A percentile compares a stretch with the other conserved stretches of the same genome.
These are phyloP conservation scores for Bugulina stolonifera DNA, from an alignment of 2,888 invertebrate species.

Conservation along the genomic window DNA sequence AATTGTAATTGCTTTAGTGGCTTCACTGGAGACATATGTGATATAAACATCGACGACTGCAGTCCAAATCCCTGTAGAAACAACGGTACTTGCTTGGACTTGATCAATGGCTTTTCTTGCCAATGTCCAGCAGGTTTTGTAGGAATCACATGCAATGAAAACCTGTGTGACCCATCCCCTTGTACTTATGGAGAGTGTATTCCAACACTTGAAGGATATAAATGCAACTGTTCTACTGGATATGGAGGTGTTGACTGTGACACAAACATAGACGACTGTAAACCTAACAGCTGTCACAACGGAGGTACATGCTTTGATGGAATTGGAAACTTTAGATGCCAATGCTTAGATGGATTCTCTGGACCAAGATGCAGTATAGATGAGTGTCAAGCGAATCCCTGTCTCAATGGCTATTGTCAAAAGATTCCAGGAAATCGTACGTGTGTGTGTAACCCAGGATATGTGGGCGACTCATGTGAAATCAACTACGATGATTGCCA, in stretches of 20 bases:
- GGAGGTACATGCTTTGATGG: slow-evolving; percentile 9
- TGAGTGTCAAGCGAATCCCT: slow-evolving; percentile 11
- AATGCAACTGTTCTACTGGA: slow-evolving; percentile 1
- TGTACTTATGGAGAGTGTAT: slow-evolving; percentile 5
- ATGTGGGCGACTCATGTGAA: neutral
- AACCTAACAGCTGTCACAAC: neutral
- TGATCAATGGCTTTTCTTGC: slow-evolving; percentile 1
- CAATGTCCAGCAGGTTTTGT: neutral
- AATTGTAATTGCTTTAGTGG: slow-evolving; percentile 10
- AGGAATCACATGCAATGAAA: neutral
- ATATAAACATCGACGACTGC: slow-evolving; percentile 13
- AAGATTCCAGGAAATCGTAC: neutral
- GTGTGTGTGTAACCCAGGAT: neutral
- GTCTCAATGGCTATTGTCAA: slow-evolving; percentile 1
- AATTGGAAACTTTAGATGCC: neutral
- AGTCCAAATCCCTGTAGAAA: neutral
- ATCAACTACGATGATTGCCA: neutral
- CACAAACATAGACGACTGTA: slow-evolving; percentile 19
- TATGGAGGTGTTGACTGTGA: slow-evolving; percentile 7
- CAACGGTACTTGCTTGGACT: neutral
- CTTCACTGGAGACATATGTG: slow-evolving; percentile 3
- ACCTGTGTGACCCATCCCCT: neutral
- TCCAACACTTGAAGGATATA: neutral
- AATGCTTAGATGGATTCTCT: neutral
- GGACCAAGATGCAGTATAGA: neutral